phyloP scores from a whole-genome alignment of 2,797 vertebrate genomes.

The Gobionotothen gibberifrons region DNA sequence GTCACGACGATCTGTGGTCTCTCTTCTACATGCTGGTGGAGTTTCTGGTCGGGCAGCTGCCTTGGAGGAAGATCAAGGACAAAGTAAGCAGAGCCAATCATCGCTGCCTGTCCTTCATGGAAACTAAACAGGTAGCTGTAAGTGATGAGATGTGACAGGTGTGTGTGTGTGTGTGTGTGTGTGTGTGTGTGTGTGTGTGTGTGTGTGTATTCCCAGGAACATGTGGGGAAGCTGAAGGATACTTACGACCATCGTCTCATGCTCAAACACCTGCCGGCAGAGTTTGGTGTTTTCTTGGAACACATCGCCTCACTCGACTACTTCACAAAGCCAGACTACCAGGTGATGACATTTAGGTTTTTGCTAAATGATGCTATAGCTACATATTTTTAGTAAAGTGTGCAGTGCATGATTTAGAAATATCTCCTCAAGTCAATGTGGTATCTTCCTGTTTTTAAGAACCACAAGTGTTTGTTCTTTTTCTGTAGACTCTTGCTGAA shows the following conservation, averaged over 20 bases:
- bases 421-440: neutral
- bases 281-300: conserved; percentile 94
- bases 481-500: neutral
- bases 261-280: conserved; percentile 96
- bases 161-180: conserved; percentile 6
- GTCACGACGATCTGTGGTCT: conserved; percentile 98
- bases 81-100: conserved; percentile 84
- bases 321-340: conserved; percentile 98
- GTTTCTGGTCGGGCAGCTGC: conserved; percentile 95
- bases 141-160: conserved; percentile 22
- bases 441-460: neutral
- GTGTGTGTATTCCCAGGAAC: conserved; percentile 85
- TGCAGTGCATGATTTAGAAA: neutral
- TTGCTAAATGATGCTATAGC: too few relatives aligned
- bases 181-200: conserved; percentile 6
- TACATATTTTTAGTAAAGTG: neutral
- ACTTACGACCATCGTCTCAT: conserved; percentile 96
- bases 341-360: conserved; percentile 79
- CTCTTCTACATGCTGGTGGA: conserved; percentile 99
- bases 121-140: neutral
- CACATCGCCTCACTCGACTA: conserved; percentile 96
- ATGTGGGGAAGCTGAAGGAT: conserved; percentile 98
- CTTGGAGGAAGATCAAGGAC: conserved; percentile 99
- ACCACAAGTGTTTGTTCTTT: neutral
- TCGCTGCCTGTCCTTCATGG: neutral